Base-by-base conservation (phyloP, 2,797 vertebrate species). In the Enteromius treurensis region DNA sequence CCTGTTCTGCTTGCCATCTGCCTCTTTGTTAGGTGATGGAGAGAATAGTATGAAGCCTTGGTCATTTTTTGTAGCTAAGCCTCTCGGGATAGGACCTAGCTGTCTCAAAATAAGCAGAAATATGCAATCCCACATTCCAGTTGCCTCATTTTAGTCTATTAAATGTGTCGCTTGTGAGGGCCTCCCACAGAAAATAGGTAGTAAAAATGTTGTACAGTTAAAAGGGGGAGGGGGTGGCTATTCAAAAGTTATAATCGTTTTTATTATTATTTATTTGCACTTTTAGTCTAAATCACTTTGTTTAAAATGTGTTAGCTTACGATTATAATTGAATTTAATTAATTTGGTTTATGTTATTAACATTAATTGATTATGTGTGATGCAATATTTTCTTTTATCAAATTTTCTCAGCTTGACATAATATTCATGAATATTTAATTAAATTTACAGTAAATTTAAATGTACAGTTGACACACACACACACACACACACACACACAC, bases 1-100 rank as follows among this genome's bases (percentile, higher is more conserved):
- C 75, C 51, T 51, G 19, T 78, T 77, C n/a, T 73, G 26, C 58
- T 55, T 42, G 53, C 68, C 84, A 86, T 85, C 85, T 88, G 87
- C 68, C 74, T 26, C 13, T 19, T 14, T 71, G 64, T 29, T 53
- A 68, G 53, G 37, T 49, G 60, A 78, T 69, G n/a, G 53, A 62
- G 70, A 65, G 79, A 51, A 68, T n/a, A 49, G 62, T 64, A 53
- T 37, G 58, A 67, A 68, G 78, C 58, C 19, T 5, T 58, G 11
- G 62, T 74, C 29, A 40, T 49, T 37, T 37, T 2, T 14, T 81
- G 17, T 51, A 17, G 45, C 26, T 17, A 74, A 45, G 26, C 23
- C 14, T 32, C 60, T 29, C 60, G 1, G 14, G 49, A 45, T 19
- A 73, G 23, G 21, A 26, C 71, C 29, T 32, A 32, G 29, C 34